Evolutionary conservation across 92 coral and sea anemone species (phyloP), one percentile per base, ranked within the genome.

Genomic region (Epizoanthus rinbou): DNA sequence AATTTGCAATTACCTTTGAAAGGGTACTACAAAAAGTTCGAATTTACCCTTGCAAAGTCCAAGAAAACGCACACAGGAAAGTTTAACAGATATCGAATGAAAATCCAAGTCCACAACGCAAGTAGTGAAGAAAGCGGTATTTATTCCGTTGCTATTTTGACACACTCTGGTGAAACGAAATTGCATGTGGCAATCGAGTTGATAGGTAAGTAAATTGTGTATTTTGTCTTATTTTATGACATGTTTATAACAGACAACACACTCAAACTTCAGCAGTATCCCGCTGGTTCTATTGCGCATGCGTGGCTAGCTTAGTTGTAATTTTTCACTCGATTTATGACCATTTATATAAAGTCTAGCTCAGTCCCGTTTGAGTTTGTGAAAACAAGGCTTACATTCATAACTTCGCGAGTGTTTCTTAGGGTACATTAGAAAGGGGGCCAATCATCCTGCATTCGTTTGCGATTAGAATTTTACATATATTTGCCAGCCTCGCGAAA

Each of bases 71-170:
- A 10, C 4, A 18, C 47, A 28, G 22, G 73, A 67, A 67, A 33
- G 47, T 33, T 67, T 37, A 67, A 67, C 18, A 67, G 39, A 67
- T 67, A 67, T 35, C 73, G 73, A 67, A 67, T 67, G 19, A 67
- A 16, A 33, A 33, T 67, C 39, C 19, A 33, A 7, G 39, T 67
- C 73, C 47, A 41, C 18, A 67, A 67, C 39, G 73, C 73, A 67
- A 67, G 73, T 19, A 25, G 35, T 35, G 73, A 67, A 67, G 73
- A 67, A 33, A 67, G 73, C 47, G 73, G 73, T 37, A 8, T 33
- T 67, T 67, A 67, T 41, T 28, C n/a, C 73, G 73, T 67, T 67
- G 50, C 39, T 35, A 24, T 67, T 15, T 67, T 41, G n/a, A 37
- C 43, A 19, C 18, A 16, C 39, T 16, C 73, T 33, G 73, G 73